phyloP scores from a whole-genome alignment of 2,888 invertebrate genomes.

The Andrena fulva region DNA sequence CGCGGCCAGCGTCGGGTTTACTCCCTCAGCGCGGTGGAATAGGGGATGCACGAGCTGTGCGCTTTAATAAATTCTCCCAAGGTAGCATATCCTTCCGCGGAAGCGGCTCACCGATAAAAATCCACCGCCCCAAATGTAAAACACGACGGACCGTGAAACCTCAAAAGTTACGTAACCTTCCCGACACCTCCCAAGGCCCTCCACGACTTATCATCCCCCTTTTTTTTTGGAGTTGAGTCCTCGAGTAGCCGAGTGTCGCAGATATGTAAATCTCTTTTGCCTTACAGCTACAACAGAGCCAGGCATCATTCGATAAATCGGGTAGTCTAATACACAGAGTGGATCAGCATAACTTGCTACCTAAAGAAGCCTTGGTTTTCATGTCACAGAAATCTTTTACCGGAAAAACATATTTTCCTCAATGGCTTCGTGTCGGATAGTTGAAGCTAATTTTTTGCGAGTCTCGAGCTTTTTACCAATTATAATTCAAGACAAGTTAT shows the following conservation, averaged over 20 bases:
- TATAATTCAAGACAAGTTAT: too few relatives aligned
- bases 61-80: constrained; percentile 63
- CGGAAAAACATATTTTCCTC: too few relatives aligned
- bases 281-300: too few relatives aligned
- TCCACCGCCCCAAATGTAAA: constrained; percentile 59
- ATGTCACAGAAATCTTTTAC: too few relatives aligned
- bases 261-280: too few relatives aligned
- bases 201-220: constrained; percentile 17
- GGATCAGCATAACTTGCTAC: too few relatives aligned
- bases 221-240: background rate
- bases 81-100: constrained; percentile 41
- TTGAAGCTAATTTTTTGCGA: too few relatives aligned
- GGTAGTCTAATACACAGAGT: too few relatives aligned
- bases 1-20: constrained; percentile 40
- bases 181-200: constrained; percentile 1
- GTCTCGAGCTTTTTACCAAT: too few relatives aligned
- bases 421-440: too few relatives aligned
- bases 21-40: constrained; percentile 39
- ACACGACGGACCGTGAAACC: constrained; percentile 38
- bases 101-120: constrained; percentile 64
- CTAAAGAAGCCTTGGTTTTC: too few relatives aligned
- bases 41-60: constrained; percentile 48
- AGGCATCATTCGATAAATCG: too few relatives aligned
- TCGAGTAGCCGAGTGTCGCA: background rate
- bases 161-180: constrained; percentile 27